Evolutionary conservation across 2,888 invertebrate genomes (phyloP).

Genomic region (Nymphalis urticae): DNA sequence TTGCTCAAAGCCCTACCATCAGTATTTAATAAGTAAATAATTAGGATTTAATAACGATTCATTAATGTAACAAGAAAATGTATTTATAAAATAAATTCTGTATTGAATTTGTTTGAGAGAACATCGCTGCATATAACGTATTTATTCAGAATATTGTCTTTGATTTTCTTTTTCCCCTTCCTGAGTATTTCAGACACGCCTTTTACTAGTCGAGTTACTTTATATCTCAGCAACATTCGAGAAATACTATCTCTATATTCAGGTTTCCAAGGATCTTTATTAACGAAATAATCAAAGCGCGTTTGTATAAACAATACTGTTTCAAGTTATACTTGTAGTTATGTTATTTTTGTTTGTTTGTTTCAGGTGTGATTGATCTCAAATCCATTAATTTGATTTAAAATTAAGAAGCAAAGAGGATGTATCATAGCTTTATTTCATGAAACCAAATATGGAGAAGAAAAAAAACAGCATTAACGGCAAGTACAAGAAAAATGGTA

Average conservation of each 20-base stretch:
- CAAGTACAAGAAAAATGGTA: slow-evolving; percentile 73
- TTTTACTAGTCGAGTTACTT: slow-evolving; percentile 58
- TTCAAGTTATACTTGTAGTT: background rate
- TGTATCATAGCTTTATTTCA: slow-evolving; percentile 34
- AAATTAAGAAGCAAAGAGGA: slow-evolving; percentile 10
- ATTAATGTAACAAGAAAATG: background rate
- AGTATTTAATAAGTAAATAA: no score
- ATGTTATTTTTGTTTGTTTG: slow-evolving; percentile 10
- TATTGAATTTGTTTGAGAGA: slow-evolving; percentile 34
- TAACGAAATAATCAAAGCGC: slow-evolving; percentile 28
- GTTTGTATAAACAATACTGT: slow-evolving; percentile 3
- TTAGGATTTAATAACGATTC: no score
- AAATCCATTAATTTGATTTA: background rate
- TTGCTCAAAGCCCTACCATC: no score
- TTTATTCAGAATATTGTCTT: slow-evolving; percentile 51
- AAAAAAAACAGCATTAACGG: slow-evolving; percentile 74
- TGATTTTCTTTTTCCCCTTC: slow-evolving; percentile 52
- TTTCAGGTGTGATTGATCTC: slow-evolving; percentile 19
- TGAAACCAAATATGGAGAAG: slow-evolving; percentile 69
- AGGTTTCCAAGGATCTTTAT: slow-evolving; percentile 38
- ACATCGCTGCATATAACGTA: slow-evolving; percentile 38
- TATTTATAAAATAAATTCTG: background rate
- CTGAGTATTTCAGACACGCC: slow-evolving; percentile 49
- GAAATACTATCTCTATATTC: slow-evolving; percentile 45
- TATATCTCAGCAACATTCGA: slow-evolving; percentile 52